A percentile compares a stretch with the other conserved stretches of the same genome.
Evolutionary conservation across 1,140 invertebrate species (phyloP).

Genomic region (Drosophila micromelanica): DNA sequence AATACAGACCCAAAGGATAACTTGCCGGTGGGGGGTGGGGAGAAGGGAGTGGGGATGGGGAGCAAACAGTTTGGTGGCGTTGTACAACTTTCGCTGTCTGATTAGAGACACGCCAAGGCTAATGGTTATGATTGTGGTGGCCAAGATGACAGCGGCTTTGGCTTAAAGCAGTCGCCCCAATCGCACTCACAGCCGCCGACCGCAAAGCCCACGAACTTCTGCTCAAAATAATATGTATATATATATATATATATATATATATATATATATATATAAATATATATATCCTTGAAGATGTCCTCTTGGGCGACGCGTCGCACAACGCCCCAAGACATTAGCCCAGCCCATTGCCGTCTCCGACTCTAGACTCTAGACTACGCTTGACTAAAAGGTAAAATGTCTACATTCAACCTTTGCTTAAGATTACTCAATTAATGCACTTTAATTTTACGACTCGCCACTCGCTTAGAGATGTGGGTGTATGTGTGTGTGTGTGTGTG

Average conservation of each 20-base stretch:
- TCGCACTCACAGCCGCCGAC: not conserved
- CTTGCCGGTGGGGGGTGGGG: slow-evolving; percentile 1
- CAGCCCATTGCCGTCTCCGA: too few relatives aligned
- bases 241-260: not conserved
- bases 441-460: slow-evolving; percentile 55
- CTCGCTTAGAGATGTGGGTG: not conserved
- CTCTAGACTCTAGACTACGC: slow-evolving; percentile 9
- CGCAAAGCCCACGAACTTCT: slow-evolving; percentile 20
- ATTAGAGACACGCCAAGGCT: slow-evolving; percentile 78
- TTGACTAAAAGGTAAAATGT: slow-evolving; percentile 69
- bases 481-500: slow-evolving; percentile 1
- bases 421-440: slow-evolving; percentile 81
- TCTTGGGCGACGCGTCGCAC: slow-evolving; percentile 16
- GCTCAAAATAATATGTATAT: slow-evolving; percentile 2
- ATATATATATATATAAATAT: not conserved
- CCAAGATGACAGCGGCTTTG: slow-evolving; percentile 73
- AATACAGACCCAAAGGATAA: slow-evolving; percentile 65
- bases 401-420: slow-evolving; percentile 59
- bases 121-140: slow-evolving; percentile 82
- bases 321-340: slow-evolving; percentile 45
- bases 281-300: slow-evolving; percentile 29
- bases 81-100: slow-evolving; percentile 66
- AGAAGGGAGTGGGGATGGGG: not conserved
- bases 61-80: not conserved
- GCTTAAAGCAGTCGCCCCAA: slow-evolving; percentile 51